Conservation (phyloP, 2,888 invertebrate species). For the Gryllus longicercus region DNA sequence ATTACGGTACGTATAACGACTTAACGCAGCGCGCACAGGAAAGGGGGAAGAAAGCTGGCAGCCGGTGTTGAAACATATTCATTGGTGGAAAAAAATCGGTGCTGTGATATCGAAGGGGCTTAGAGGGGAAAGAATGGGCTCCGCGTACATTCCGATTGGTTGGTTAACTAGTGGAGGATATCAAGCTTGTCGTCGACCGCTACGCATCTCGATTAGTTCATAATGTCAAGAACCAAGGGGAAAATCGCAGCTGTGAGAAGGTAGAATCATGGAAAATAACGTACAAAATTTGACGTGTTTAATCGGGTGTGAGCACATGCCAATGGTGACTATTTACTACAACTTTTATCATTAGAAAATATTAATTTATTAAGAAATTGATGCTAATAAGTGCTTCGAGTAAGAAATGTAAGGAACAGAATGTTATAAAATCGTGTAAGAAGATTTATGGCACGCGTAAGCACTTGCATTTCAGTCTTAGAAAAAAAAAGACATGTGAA, state of each 20-base stretch:
- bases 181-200: neutral
- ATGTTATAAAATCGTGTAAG: neutral
- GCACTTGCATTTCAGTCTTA: neutral
- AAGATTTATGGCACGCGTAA: neutral
- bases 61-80: too few relatives aligned
- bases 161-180: neutral
- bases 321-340: too few relatives aligned
- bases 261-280: neutral
- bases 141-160: too few relatives aligned
- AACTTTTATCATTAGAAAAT: too few relatives aligned
- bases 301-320: too few relatives aligned
- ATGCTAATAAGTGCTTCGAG: neutral
- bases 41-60: too few relatives aligned
- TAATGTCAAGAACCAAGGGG: neutral
- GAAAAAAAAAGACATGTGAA: too few relatives aligned
- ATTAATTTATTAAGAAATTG: too few relatives aligned
- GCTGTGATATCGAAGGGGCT: too few relatives aligned
- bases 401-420: neutral
- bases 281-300: too few relatives aligned
- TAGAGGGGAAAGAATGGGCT: too few relatives aligned
- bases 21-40: neutral
- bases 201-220: neutral
- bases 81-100: too few relatives aligned
- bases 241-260: neutral
- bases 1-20: neutral